Base-by-base conservation (phyloP, 2,888 invertebrate species). In the Dermolepida albohirtum region DNA sequence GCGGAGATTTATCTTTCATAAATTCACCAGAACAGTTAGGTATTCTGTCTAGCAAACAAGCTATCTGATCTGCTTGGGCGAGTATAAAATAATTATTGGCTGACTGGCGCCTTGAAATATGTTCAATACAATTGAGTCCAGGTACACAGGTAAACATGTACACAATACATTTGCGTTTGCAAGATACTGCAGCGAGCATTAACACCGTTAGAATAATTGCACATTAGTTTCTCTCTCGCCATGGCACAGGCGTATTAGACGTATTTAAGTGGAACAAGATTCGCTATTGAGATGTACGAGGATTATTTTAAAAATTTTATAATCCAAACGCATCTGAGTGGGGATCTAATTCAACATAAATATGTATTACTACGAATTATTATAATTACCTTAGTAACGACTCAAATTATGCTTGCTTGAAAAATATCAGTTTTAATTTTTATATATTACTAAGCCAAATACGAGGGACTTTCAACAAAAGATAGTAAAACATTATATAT, bases 121-220 rank as follows among this genome's bases (percentile, higher is more conserved):
- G 59, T 16, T 17, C 10, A 34, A 34, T 47, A 47, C 22, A 47
- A n/a, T 29, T n/a, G 34, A 1, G 34, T 34, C 6, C 10, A 34
- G 6, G 8, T 34, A 34, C 6, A 34, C 34, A 34, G 2, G 6
- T 6, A 29, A 29, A 29, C 29, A 5, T 6, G 6, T 29, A 29
- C 6, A 29, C n/a, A 4, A 22, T 34, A 10, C 10, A 34, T 34
- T 10, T 34, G 6, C 34, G 10, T 34, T 34, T 34, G 6, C 34
- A 34, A 34, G 47, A 12, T 34, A 62, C 11, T 62, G 17, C 47
- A 62, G 34, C 17, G 34, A 39, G 59, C 59, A 62, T 11, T 62
- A 47, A 16, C 47, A 34, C 59, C 59, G 59, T 62, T 62, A 62
- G 59, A 49, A 29, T 62, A 62, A 62, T 62, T 62, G 59, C 59